Base-by-base conservation (phyloP, 30 jellyfish, hydroid and myxozoan species). In the Turritopsis rubra region DNA sequence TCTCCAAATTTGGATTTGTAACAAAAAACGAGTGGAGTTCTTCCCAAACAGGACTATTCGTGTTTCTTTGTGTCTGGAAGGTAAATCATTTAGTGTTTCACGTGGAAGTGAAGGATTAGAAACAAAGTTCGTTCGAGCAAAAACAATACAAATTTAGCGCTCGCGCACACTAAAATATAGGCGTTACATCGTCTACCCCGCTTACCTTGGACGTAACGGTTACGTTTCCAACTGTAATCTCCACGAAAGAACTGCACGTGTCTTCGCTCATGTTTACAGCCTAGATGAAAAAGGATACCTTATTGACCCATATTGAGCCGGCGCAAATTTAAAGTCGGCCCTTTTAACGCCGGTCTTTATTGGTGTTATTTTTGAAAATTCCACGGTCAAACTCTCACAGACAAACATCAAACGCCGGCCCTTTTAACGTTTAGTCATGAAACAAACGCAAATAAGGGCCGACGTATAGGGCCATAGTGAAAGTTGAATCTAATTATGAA, bases 31-130 rank as follows among this genome's bases (percentile, higher is more conserved):
- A 83, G 81, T 85, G 87, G 88, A 87, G 65, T 30, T 92, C 98
- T 71, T 92, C 96, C 96, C 96, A 92, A 8, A 88, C 96, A 29
- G 98, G 98, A 24, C 82, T 88, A 8, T 83, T 66, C 7, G 98
- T 87, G 18, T 92, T 92, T 24, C 87, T 86, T 54, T 87, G 95
- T 79, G 93, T 79, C 97, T 90, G 52, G 9, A 26, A 28, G 53
- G 21, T 28, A 66, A 53, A 54, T 8, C n/a, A n/a, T n/a, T n/a
- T n/a, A n/a, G n/a, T n/a, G n/a, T n/a, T n/a, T n/a, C n/a, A n/a
- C 19, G 41, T 25, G 0, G 21, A 0, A 0, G 21, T 18, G 21
- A 21, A 60, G 21, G 21, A 60, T 60, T 23, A 79, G 8, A 13
- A 41, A 28, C n/a, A 21, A 81, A 21, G 52, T 16, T 31, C 21